Evolutionary conservation across 1,140 invertebrate genomes (phyloP).

Genomic region (Drosophila leontia): DNA sequence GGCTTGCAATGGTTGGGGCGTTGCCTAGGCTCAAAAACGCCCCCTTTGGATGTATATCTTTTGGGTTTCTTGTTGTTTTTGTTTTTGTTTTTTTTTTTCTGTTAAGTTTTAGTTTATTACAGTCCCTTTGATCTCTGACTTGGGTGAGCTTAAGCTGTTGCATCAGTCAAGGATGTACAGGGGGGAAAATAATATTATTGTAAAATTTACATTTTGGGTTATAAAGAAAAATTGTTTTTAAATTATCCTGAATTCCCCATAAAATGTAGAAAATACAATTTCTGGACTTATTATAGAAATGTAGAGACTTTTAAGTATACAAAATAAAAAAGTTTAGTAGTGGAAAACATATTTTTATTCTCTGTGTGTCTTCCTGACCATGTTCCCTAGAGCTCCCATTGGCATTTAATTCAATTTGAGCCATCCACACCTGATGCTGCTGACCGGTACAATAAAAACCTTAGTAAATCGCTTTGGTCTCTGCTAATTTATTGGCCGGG

Average conservation of each 20-base stretch:
- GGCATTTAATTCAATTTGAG: conserved; percentile 71
- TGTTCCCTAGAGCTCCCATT: conserved; percentile 9
- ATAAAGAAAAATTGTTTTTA: too few relatives aligned
- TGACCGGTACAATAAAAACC: conserved; percentile 49
- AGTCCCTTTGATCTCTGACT: conserved; percentile 42
- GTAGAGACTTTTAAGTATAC: not conserved
- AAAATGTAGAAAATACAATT: not conserved
- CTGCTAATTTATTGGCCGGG: conserved; percentile 56
- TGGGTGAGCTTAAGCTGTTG: conserved; percentile 3
- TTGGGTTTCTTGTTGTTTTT: conserved; percentile 10
- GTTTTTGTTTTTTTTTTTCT: not conserved
- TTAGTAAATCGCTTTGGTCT: conserved; percentile 55
- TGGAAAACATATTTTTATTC: not conserved
- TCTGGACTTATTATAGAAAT: not conserved
- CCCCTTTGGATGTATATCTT: conserved; percentile 31
- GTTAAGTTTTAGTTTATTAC: conserved; percentile 22
- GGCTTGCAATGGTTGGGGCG: conserved; percentile 46
- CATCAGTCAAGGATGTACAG: conserved; percentile 6
- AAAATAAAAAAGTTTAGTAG: not conserved
- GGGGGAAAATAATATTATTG: too few relatives aligned
- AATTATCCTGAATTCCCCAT: not conserved
- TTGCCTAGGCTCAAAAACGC: conserved; percentile 46
- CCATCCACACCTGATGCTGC: conserved; percentile 49
- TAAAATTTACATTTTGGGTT: too few relatives aligned
- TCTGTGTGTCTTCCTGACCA: not conserved